Percentiles rank a stretch among this genome's conserved stretches.
Evolutionary conservation across 2,113 vertebrate species (phyloP).

Genomic region (Gymnobelideus leadbeateri): DNA sequence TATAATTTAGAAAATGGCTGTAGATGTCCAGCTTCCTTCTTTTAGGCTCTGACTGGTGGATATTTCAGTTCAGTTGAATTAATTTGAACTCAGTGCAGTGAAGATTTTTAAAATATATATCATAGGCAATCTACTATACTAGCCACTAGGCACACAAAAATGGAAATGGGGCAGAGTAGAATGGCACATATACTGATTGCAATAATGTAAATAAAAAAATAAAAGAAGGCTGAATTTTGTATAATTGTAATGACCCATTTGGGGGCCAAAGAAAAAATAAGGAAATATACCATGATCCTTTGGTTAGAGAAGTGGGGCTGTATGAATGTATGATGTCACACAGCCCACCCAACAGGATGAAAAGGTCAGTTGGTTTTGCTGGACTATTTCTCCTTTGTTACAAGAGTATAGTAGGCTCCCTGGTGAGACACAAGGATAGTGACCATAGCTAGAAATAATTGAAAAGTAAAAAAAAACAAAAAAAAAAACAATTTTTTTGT

Average conservation of each 20-base stretch:
- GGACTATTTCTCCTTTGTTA: neutral
- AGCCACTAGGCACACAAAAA: neutral
- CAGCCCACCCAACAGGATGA: neutral
- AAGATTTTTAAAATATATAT: neutral
- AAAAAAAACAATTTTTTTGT: neutral
- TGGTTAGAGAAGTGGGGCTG: neutral
- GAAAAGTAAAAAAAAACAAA: neutral
- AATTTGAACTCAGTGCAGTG: neutral
- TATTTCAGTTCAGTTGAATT: neutral
- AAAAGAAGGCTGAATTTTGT: neutral
- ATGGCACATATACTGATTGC: neutral
- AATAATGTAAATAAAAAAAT: neutral
- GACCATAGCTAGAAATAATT: neutral
- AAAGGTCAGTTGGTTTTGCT: neutral
- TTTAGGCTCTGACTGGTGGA: neutral
- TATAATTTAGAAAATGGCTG: neutral
- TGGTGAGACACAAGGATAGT: neutral
- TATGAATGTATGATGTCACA: neutral
- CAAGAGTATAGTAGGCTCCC: neutral
- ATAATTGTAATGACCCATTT: neutral
- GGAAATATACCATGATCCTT: neutral
- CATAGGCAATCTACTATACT: neutral
- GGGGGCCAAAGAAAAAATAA: neutral
- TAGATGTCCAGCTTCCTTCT: neutral
- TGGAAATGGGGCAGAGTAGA: neutral